Evolutionary conservation across 1,140 invertebrate genomes (phyloP).

Genomic region (Sinella curviseta): DNA sequence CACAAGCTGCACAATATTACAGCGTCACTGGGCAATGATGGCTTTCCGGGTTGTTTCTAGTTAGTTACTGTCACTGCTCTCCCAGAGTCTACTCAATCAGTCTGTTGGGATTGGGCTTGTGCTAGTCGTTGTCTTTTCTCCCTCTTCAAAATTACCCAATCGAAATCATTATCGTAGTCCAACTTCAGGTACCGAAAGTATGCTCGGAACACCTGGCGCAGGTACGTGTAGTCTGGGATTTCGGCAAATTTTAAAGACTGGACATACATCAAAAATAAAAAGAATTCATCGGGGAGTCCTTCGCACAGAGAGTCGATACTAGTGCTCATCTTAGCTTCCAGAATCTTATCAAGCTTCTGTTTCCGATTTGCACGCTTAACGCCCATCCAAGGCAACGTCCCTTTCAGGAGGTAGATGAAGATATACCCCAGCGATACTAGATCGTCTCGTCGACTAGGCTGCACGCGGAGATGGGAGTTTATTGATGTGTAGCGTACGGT

Average conservation of each 20-base stretch:
- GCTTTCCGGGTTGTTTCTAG: too few relatives aligned
- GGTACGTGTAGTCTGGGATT: background rate
- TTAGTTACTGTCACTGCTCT: too few relatives aligned
- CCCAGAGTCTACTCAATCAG: too few relatives aligned
- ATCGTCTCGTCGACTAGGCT: constrained; percentile 85
- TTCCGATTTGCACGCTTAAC: constrained; percentile 62
- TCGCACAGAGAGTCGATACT: constrained; percentile 61
- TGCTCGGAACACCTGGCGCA: background rate
- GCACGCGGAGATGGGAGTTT: constrained; percentile 91
- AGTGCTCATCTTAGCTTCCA: constrained; percentile 61
- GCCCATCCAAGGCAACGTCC: constrained; percentile 76
- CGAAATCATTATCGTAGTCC: constrained; percentile 68
- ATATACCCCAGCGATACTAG: constrained; percentile 96
- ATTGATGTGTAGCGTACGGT: constrained; percentile 97
- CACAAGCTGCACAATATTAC: too few relatives aligned
- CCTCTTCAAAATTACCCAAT: too few relatives aligned
- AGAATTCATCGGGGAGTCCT: constrained; percentile 51
- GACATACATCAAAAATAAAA: background rate
- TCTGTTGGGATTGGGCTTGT: too few relatives aligned
- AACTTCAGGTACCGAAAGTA: constrained; percentile 66
- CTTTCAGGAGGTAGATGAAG: constrained; percentile 92
- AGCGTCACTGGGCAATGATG: too few relatives aligned
- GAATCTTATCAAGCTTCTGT: constrained; percentile 63
- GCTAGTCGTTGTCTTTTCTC: too few relatives aligned
- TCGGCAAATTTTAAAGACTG: background rate